Percentiles rank a stretch among this genome's conserved stretches.
These are phyloP conservation scores for Muscicapa striata DNA, from an alignment of 2,797 vertebrate genomes.

Conservation along the genomic window DNA sequence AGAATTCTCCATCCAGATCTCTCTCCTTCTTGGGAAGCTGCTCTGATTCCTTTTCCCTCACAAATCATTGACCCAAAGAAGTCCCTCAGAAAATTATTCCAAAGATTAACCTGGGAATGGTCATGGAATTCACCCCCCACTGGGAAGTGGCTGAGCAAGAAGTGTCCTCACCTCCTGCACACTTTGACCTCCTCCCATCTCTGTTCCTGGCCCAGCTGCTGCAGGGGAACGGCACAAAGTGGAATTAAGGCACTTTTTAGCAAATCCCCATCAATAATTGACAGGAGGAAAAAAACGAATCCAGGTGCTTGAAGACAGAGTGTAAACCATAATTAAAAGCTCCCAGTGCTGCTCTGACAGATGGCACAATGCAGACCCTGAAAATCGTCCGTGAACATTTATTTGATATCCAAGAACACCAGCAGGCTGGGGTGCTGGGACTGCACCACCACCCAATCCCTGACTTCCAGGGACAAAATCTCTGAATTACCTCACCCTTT, in stretches of 20 bases:
- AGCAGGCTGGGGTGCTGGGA: slow-evolving; percentile 33
- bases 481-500: neutral
- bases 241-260: neutral
- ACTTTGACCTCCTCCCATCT: neutral
- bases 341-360: slow-evolving; percentile 53
- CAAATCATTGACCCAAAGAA: neutral
- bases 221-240: neutral
- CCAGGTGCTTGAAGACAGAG: slow-evolving; percentile 59
- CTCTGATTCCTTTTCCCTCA: neutral
- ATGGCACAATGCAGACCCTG: slow-evolving; percentile 49
- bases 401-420: slow-evolving; percentile 1
- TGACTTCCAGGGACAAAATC: slow-evolving; percentile 3
- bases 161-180: neutral
- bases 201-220: neutral
- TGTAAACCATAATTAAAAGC: slow-evolving; percentile 62
- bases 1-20: neutral
- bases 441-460: neutral
- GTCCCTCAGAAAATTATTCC: neutral
- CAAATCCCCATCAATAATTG: slow-evolving; percentile 39
- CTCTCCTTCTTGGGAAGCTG: neutral
- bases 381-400: slow-evolving; percentile 48
- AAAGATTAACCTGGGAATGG: neutral
- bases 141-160: neutral
- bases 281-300: slow-evolving; percentile 21
- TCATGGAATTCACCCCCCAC: neutral